These are phyloP conservation scores for Hylaeus anthracinus DNA, from an alignment of 1,140 invertebrate genomes.

Conservation along the genomic window DNA sequence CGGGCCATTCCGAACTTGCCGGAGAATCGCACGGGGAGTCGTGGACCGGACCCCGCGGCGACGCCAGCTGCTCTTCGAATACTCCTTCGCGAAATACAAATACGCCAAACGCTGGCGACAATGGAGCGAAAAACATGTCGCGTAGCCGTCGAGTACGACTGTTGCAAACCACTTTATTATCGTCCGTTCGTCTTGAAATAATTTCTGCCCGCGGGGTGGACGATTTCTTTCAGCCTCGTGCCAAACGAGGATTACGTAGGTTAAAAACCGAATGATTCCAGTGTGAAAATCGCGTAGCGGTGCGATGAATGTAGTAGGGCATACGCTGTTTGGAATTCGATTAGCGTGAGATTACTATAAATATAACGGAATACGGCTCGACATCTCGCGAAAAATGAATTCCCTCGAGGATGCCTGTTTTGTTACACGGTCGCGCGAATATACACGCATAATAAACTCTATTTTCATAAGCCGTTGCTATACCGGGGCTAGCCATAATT, in stretches of 20 bases:
- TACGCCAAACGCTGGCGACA: conserved; percentile 45
- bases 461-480: conserved; percentile 47
- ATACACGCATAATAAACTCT: conserved; percentile 21
- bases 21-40: conserved; percentile 25
- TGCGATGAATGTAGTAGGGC: too few species aligned
- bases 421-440: conserved; percentile 26
- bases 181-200: conserved; percentile 40
- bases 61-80: conserved; percentile 64
- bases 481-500: conserved; percentile 41
- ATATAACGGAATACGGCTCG: too few species aligned
- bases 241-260: neutral
- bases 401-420: neutral
- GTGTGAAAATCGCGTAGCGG: too few species aligned
- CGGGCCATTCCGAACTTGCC: conserved; percentile 27
- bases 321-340: too few species aligned
- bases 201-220: neutral
- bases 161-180: conserved; percentile 77
- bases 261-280: too few species aligned
- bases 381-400: too few species aligned
- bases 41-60: conserved; percentile 40
- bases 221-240: neutral
- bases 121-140: conserved; percentile 62
- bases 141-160: conserved; percentile 66
- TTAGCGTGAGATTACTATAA: too few species aligned
- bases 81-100: conserved; percentile 57